Evolutionary conservation across 2,113 vertebrate genomes (phyloP).

Genomic region (Bolborhynchus lineola): DNA sequence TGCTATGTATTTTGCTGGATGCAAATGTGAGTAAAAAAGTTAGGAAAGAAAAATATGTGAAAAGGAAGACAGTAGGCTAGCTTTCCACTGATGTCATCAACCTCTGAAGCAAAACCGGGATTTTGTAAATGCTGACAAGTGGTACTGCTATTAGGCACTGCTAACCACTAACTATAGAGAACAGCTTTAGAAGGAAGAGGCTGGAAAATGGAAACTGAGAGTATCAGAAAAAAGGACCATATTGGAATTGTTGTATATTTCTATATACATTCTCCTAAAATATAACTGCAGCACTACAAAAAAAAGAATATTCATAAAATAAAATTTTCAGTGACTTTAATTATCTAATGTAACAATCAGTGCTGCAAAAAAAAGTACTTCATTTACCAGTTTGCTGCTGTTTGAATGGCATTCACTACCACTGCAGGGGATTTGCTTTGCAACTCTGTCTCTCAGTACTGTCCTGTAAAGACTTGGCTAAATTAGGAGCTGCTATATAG

Average conservation of each 20-base stretch:
- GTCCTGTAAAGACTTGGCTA: neutral
- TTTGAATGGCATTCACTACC: neutral
- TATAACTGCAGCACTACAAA: neutral
- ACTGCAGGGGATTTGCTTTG: neutral
- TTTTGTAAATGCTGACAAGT: neutral
- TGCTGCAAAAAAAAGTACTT: neutral
- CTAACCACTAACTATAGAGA: neutral
- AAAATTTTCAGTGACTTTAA: neutral
- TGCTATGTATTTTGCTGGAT: neutral
- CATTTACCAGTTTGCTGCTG: neutral
- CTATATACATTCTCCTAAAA: neutral
- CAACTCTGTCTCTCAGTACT: neutral
- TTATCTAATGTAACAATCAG: neutral
- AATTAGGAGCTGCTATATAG: neutral
- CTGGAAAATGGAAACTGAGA: neutral
- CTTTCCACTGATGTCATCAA: neutral
- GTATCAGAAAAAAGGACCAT: neutral
- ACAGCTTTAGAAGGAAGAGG: neutral
- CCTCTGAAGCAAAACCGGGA: neutral
- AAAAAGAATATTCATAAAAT: neutral
- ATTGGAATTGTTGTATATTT: neutral
- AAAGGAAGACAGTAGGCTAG: neutral
- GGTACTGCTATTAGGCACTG: neutral
- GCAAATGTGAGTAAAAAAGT: neutral
- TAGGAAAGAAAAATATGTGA: neutral